These are phyloP conservation scores for Actinia equina DNA, from an alignment of 64 coral and sea anemone genomes.

Conservation along the genomic window DNA sequence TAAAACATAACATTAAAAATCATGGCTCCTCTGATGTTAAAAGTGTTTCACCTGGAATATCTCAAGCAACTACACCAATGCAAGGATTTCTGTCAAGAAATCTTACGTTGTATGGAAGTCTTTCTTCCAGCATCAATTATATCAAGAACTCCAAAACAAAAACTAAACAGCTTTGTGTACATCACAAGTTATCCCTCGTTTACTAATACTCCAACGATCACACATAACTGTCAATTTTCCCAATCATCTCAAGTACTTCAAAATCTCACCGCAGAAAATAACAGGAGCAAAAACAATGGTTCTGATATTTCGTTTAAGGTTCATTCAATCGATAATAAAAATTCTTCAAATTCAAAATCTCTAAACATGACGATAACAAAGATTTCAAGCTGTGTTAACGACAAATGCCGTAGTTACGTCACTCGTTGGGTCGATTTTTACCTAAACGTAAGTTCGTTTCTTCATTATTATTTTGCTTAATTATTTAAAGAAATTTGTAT, in stretches of 20 bases:
- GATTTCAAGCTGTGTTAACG: background rate
- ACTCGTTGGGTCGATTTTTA: constrained; percentile 55
- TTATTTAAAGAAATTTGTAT: background rate
- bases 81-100: background rate
- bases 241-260: background rate
- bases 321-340: background rate
- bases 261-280: background rate
- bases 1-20: background rate
- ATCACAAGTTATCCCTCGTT: background rate
- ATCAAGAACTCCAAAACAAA: background rate
- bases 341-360: background rate
- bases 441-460: constrained; percentile 35
- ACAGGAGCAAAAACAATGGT: background rate
- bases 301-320: background rate
- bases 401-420: constrained; percentile 28
- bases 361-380: background rate
- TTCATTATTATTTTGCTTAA: background rate
- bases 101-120: background rate
- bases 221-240: background rate
- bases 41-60: background rate
- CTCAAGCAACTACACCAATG: background rate
- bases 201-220: background rate
- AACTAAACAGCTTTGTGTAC: background rate
- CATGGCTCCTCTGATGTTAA: background rate
- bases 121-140: background rate